Conservation (phyloP, 1,140 invertebrate species). For the Zaprionus kolodkinae region DNA sequence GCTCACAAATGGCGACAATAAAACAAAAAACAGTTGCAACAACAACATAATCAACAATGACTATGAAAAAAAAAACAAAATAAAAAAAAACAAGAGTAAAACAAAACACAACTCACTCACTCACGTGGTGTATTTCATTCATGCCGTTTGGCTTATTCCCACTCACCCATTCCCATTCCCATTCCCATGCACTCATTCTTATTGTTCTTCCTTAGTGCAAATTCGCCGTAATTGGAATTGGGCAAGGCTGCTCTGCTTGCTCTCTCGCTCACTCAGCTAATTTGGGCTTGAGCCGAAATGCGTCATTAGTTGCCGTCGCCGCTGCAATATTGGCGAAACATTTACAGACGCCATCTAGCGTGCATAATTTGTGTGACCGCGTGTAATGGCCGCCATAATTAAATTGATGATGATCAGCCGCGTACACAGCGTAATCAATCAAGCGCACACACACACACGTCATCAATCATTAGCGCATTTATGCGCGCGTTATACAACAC, state of each 20-base stretch:
- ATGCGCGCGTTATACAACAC: conserved; percentile 21
- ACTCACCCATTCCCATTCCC: conserved; percentile 33
- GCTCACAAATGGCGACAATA: conserved; percentile 50
- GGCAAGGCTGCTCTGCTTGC: conserved; percentile 18
- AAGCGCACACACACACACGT: background rate
- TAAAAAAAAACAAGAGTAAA: conserved; percentile 35
- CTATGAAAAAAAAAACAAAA: conserved; percentile 46
- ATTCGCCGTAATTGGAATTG: conserved; percentile 43
- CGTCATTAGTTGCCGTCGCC: conserved; percentile 22
- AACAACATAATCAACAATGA: conserved; percentile 42
- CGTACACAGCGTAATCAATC: conserved; percentile 20
- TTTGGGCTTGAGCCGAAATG: conserved; percentile 23
- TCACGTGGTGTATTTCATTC: conserved; percentile 37
- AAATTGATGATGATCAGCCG: conserved; percentile 1
- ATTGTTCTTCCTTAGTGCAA: conserved; percentile 29
- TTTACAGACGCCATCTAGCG: background rate
- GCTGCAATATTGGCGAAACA: background rate
- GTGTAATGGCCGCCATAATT: background rate
- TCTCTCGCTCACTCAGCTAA: conserved; percentile 17
- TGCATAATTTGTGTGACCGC: conserved; percentile 2
- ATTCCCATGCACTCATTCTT: conserved; percentile 4
- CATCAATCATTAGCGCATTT: conserved; percentile 29
- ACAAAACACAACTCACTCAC: conserved; percentile 28
- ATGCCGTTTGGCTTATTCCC: conserved; percentile 31
- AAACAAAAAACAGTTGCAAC: conserved; percentile 45